These are phyloP conservation scores for Catostomus latipinnis DNA, from an alignment of 2,797 vertebrate genomes.

Conservation along the genomic window DNA sequence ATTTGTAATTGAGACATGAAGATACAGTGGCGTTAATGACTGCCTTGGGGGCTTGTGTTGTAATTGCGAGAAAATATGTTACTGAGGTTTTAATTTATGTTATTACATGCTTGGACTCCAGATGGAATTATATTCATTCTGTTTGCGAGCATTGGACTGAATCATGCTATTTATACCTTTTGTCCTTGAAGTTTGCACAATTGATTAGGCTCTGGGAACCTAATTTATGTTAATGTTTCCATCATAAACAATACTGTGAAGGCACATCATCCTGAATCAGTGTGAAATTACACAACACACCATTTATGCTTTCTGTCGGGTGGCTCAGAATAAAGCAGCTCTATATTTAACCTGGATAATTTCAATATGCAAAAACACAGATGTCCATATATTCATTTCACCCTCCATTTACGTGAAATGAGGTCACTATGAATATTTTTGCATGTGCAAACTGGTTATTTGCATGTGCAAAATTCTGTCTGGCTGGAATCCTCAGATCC, in stretches of 20 bases:
- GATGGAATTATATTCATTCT: conserved; percentile 19
- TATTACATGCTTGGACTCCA: conserved; percentile 48
- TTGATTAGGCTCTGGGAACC: conserved; percentile 41
- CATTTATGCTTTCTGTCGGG: not conserved
- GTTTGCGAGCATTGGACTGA: conserved; percentile 21
- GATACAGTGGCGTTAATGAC: not conserved
- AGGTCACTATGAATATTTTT: conserved; percentile 33
- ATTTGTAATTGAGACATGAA: conserved; percentile 19
- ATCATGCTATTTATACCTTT: conserved; percentile 9
- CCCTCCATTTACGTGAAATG: conserved; percentile 29
- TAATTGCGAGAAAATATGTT: conserved; percentile 10
- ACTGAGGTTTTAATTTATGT: conserved; percentile 32
- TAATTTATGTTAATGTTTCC: conserved; percentile 63
- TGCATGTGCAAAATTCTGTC: conserved; percentile 23
- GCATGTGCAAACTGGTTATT: conserved; percentile 27
- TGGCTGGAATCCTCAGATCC: conserved; percentile 4
- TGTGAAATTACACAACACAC: conserved; percentile 48
- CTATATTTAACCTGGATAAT: conserved; percentile 7
- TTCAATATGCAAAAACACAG: conserved; percentile 27
- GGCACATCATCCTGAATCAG: conserved; percentile 37
- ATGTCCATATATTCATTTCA: conserved; percentile 43
- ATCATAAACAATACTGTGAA: conserved; percentile 55
- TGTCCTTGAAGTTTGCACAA: conserved; percentile 15
- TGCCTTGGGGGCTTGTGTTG: conserved; percentile 3
- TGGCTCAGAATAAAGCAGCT: not conserved